Conservation (phyloP, 2,888 invertebrate species). For the Heterodera filipjevi region DNA sequence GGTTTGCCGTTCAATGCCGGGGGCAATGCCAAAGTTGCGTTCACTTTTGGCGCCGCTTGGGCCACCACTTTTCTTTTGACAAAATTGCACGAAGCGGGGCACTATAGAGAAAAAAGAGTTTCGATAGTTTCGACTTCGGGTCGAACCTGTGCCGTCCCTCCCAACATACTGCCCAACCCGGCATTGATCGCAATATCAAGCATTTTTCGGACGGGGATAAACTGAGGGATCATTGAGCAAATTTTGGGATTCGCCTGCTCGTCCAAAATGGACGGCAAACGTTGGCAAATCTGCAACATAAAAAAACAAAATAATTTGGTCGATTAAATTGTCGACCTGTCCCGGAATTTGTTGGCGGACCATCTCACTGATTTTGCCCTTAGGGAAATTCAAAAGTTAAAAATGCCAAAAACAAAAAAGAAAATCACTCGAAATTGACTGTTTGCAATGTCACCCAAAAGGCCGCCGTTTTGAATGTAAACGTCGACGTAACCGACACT, state of each 20-base stretch:
- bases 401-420: neutral
- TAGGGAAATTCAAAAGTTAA: neutral
- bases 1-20: neutral
- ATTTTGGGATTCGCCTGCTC: constrained; percentile 56
- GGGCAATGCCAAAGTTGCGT: constrained; percentile 28
- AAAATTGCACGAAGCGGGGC: constrained; percentile 21
- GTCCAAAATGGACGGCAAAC: constrained; percentile 55
- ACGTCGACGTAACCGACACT: constrained; percentile 58
- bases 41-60: constrained; percentile 24
- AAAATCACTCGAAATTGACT: constrained; percentile 56
- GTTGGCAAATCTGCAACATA: constrained; percentile 50
- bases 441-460: constrained; percentile 61
- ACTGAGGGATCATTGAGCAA: constrained; percentile 49
- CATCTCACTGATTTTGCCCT: constrained; percentile 35
- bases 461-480: constrained; percentile 62
- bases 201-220: constrained; percentile 54
- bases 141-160: constrained; percentile 24
- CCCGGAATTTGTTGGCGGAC: constrained; percentile 29
- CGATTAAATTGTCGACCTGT: neutral
- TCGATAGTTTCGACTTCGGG: neutral
- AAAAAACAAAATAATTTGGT: neutral
- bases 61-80: constrained; percentile 21
- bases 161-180: constrained; percentile 35
- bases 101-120: neutral
- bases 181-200: constrained; percentile 53